phyloP scores from a whole-genome alignment of 2,113 vertebrate species.

The Pluvianellus socialis region DNA sequence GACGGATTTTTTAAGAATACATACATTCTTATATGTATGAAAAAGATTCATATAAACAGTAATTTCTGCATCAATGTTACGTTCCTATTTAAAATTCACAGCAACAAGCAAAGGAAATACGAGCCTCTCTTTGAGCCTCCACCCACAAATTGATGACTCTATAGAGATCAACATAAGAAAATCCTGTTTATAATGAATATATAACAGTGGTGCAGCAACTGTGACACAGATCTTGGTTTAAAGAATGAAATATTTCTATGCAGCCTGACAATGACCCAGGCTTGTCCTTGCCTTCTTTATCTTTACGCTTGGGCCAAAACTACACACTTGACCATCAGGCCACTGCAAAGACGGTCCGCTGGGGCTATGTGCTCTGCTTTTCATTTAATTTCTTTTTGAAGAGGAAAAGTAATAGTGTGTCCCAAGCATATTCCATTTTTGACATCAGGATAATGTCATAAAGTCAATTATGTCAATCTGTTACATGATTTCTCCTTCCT shows the following conservation, averaged over 20 bases:
- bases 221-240: background rate
- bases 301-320: background rate
- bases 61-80: background rate
- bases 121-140: background rate
- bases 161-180: background rate
- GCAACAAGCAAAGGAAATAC: background rate
- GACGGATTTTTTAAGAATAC: background rate
- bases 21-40: background rate
- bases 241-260: background rate
- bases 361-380: background rate
- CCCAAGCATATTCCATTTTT: background rate
- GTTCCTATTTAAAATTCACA: background rate
- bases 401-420: background rate
- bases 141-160: background rate
- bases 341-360: background rate
- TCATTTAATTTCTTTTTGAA: background rate
- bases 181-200: background rate
- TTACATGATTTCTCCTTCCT: background rate
- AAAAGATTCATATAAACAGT: background rate
- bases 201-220: background rate
- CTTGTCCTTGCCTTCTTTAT: background rate
- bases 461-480: background rate
- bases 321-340: background rate
- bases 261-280: background rate
- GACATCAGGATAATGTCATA: background rate